Percentiles rank a stretch among this genome's conserved stretches.
Evolutionary conservation across 2,888 invertebrate genomes (phyloP).

Genomic region (Archips xylosteana): DNA sequence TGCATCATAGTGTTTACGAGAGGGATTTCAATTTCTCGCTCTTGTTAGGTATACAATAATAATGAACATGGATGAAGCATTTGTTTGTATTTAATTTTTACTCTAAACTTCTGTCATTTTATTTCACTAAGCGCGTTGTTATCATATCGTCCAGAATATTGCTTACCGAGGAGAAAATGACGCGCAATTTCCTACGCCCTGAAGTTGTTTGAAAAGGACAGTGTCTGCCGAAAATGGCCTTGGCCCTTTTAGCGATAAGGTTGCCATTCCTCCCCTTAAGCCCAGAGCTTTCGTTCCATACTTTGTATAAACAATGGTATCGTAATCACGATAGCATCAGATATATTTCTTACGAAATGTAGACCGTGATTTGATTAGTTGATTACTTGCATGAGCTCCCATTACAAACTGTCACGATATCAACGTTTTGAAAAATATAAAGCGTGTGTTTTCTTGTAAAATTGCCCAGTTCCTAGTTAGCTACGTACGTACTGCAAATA

Average conservation of each 20-base stretch:
- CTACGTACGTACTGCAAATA: background rate
- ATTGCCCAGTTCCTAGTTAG: background rate
- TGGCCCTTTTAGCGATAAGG: conserved; percentile 20
- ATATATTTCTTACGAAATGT: too few relatives aligned
- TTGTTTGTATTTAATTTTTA: background rate
- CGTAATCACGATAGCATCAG: background rate
- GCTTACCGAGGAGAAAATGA: conserved; percentile 1
- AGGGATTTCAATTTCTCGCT: too few relatives aligned
- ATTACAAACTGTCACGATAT: background rate
- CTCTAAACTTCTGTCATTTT: background rate
- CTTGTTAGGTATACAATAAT: too few relatives aligned
- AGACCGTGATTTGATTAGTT: too few relatives aligned
- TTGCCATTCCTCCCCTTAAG: background rate
- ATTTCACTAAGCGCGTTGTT: background rate
- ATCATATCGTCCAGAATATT: background rate
- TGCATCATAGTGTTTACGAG: too few relatives aligned
- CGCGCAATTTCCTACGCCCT: conserved; percentile 24
- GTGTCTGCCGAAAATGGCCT: conserved; percentile 22
- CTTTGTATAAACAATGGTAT: conserved; percentile 5
- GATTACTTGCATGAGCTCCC: too few relatives aligned
- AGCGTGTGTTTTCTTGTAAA: too few relatives aligned
- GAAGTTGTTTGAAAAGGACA: conserved; percentile 32
- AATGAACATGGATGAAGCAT: background rate
- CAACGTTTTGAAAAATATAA: background rate
- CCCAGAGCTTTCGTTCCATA: conserved; percentile 4